These are phyloP conservation scores for Vireo altiloquus DNA, from an alignment of 2,113 vertebrate species.

Conservation along the genomic window DNA sequence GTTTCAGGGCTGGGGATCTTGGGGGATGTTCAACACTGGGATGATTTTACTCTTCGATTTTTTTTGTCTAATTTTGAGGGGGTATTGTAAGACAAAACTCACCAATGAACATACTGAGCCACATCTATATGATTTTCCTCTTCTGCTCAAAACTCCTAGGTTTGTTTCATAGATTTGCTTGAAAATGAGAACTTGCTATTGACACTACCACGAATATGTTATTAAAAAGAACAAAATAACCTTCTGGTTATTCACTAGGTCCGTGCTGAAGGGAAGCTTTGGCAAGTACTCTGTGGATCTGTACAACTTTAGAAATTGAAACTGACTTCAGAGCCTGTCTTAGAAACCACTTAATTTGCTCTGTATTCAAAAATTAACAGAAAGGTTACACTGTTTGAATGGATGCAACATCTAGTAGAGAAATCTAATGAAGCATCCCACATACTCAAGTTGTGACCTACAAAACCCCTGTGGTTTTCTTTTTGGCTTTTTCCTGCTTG, in stretches of 20 bases:
- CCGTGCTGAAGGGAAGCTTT: background rate
- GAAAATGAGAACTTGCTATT: background rate
- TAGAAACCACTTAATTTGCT: background rate
- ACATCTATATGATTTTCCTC: background rate
- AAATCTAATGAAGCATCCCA: background rate
- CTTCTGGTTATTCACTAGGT: background rate
- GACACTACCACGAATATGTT: rapidly evolving
- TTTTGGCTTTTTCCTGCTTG: background rate
- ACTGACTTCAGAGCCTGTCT: background rate
- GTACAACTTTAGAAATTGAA: background rate
- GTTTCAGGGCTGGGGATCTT: background rate
- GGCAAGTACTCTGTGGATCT: background rate
- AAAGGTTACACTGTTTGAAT: background rate
- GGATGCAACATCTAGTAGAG: background rate
- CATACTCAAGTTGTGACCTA: background rate
- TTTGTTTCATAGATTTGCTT: background rate
- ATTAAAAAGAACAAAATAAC: background rate
- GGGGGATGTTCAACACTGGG: background rate
- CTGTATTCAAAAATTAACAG: background rate
- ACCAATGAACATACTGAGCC: background rate
- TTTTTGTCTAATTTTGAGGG: background rate
- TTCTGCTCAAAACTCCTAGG: background rate
- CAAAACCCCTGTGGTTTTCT: background rate
- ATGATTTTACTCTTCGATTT: background rate
- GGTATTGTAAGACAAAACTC: background rate